Conservation (phyloP, 2,113 vertebrate genomes). For the Pituophis catenifer region DNA sequence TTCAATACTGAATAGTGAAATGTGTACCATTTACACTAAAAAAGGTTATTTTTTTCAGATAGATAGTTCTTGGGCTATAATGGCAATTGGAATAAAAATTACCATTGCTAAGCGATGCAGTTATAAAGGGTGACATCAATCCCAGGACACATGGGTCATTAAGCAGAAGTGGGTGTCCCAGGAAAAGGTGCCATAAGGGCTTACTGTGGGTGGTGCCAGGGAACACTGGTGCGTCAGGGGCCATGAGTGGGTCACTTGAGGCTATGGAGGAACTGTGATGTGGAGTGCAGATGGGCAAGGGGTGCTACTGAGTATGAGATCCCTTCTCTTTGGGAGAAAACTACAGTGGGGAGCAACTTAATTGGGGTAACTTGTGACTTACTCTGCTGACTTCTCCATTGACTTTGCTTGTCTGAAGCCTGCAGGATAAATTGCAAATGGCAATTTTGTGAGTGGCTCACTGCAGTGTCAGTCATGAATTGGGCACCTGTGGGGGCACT, state of each 20-base stretch:
- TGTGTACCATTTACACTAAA: not conserved
- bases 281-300: not conserved
- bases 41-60: not conserved
- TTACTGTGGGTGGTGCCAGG: not conserved
- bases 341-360: not conserved
- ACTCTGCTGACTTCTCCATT: not conserved
- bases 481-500: not conserved
- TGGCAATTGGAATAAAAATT: not conserved
- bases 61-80: not conserved
- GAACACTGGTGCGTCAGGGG: not conserved
- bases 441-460: not conserved
- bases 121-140: not conserved
- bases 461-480: not conserved
- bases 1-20: not conserved
- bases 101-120: not conserved
- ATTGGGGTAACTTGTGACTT: not conserved
- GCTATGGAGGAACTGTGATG: not conserved
- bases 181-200: not conserved
- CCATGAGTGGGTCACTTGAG: not conserved
- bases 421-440: not conserved
- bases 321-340: not conserved
- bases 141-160: not conserved
- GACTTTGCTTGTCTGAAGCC: not conserved
- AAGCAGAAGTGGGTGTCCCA: not conserved
- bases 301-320: not conserved